Percentiles rank a stretch among this genome's conserved stretches.
Conservation (phyloP, 1,140 invertebrate genomes). For the Probaryconus sp. region DNA sequence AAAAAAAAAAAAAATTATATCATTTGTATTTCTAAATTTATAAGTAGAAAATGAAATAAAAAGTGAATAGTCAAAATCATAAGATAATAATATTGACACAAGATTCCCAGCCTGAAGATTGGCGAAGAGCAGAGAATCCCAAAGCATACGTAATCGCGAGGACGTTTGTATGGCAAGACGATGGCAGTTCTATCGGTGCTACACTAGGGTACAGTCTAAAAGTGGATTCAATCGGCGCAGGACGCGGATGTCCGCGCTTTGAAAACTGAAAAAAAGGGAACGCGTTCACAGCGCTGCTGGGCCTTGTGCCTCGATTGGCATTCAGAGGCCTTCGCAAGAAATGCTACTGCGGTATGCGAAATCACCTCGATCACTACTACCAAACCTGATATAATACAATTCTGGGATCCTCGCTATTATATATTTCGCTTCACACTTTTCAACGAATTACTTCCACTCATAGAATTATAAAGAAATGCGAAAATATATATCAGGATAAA, state of each 20-base stretch:
- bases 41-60: no score
- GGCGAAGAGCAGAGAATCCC: conserved; percentile 60
- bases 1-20: no score
- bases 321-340: conserved; percentile 49
- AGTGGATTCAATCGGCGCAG: conserved; percentile 62
- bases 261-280: conserved; percentile 62
- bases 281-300: conserved; percentile 49
- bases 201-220: conserved; percentile 60
- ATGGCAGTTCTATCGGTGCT: conserved; percentile 75
- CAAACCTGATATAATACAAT: conserved; percentile 46
- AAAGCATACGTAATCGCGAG: conserved; percentile 67
- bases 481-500: no score
- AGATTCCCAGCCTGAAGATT: conserved; percentile 63
- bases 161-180: conserved; percentile 77
- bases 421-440: conserved; percentile 36
- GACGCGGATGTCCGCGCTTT: conserved; percentile 61
- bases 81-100: conserved; percentile 25
- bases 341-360: conserved; percentile 56
- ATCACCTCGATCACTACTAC: conserved; percentile 57
- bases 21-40: no score
- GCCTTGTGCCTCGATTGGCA: conserved; percentile 55
- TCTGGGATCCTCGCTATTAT: conserved; percentile 27
- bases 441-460: conserved; percentile 1
- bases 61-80: no score
- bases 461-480: neutral